Conservation (phyloP, 2,113 vertebrate species). For the Equus przewalskii region DNA sequence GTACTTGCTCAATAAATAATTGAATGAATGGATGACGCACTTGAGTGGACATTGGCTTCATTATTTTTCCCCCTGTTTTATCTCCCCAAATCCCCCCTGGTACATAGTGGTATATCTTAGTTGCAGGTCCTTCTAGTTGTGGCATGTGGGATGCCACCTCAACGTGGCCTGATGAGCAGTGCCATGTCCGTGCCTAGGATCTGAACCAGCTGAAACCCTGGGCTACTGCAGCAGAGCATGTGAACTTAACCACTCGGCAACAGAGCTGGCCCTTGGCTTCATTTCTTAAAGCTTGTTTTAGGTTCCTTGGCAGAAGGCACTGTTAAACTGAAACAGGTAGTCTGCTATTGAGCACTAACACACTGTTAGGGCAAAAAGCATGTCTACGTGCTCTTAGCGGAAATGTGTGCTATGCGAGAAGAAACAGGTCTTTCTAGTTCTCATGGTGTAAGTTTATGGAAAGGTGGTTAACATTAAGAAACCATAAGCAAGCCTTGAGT, state of each 20-base stretch:
- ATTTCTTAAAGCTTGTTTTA: constrained; percentile 45
- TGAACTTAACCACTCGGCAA: too few species aligned
- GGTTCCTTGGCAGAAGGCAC: background rate
- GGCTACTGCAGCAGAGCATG: too few species aligned
- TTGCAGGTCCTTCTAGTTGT: too few species aligned
- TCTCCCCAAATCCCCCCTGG: too few species aligned
- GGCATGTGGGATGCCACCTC: too few species aligned
- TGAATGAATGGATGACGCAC: background rate
- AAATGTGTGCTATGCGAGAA: background rate
- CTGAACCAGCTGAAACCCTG: too few species aligned
- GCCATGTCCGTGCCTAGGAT: too few species aligned
- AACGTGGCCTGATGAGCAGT: too few species aligned
- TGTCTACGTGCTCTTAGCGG: background rate
- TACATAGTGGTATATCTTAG: too few species aligned
- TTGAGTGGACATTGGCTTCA: background rate
- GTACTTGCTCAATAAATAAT: constrained; percentile 29
- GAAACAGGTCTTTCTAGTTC: background rate
- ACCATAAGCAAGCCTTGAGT: background rate
- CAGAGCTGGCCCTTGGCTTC: background rate
- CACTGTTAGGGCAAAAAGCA: background rate
- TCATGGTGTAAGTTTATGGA: background rate
- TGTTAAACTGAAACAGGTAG: background rate
- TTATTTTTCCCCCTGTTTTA: background rate
- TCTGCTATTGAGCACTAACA: background rate
- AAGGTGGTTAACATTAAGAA: background rate